Evolutionary conservation across 2,888 invertebrate species (phyloP).

Genomic region (Troilus luridus): DNA sequence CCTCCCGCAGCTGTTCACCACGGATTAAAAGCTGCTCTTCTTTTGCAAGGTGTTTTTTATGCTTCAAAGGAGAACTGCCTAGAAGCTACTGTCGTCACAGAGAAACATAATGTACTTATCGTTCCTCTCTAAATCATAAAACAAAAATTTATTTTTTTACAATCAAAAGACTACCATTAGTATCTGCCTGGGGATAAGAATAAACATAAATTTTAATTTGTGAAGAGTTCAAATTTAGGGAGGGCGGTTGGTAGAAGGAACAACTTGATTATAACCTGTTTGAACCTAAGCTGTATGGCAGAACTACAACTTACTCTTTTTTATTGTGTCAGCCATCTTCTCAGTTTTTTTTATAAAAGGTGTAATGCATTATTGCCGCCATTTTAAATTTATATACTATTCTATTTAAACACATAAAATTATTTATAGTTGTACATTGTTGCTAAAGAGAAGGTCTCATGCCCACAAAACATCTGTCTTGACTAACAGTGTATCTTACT

Average conservation of each 20-base stretch:
- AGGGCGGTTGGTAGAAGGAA: no score
- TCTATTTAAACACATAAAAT: no score
- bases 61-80: constrained; percentile 94
- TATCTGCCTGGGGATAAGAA: no score
- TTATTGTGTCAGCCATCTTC: no score
- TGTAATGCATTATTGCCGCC: no score
- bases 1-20: constrained; percentile 82
- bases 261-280: no score
- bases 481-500: neutral
- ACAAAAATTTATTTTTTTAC: neutral
- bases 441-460: neutral
- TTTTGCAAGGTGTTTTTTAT: constrained; percentile 85
- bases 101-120: constrained; percentile 82
- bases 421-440: no score
- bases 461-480: neutral
- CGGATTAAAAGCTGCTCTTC: constrained; percentile 83
- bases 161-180: neutral
- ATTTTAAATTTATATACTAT: constrained; percentile 6
- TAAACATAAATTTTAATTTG: no score
- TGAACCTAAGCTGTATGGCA: no score
- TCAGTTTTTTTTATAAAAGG: no score
- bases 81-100: constrained; percentile 89
- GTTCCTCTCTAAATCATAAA: neutral
- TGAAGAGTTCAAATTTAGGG: no score
- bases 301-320: no score